Evolutionary conservation across 2,113 vertebrate genomes (phyloP), one percentile per base, ranked within the genome.

Genomic region (Ptyas mucosa): DNA sequence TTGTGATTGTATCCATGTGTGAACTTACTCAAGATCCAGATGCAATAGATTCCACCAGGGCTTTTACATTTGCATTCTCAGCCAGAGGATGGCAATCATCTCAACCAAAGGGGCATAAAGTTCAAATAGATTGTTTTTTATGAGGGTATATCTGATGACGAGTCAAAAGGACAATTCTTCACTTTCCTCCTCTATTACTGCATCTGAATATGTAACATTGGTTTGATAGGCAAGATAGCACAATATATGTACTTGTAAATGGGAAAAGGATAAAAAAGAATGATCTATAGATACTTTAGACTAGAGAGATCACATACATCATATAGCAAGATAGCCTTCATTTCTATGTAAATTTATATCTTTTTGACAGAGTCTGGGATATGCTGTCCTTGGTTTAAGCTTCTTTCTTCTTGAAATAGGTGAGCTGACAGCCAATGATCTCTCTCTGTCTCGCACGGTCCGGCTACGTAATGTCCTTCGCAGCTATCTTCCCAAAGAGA

Each of bases 361-460:
- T 34, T n/a, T 24, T 52, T 92, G 64, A 61, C 21, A 75, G 14
- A 57, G 1, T 57, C 39, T 24, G 11, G 58, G 43, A 1, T 89
- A 51, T 29, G 8, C 15, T 90, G 29, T 18, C n/a, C 7, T 24
- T 75, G 4, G 0, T 10, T 58, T 91, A 54, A 43, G 81, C 26
- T 92, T 14, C 54, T 92, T 51, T 20, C 85, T 58, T 92, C 23
- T 52, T 53, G 43, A 24, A 61, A 86, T 95, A 99, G 99, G 98
- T 55, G 97, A 97, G 91, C 96, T 99, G 21, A 98, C 98, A 92
- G 97, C 98, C 89, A 99, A 99, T 0, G 99, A 99, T 0, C 0
- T 96, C 21, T 99, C 99, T 0, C 1, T 96, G 86, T 99, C 99
- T 61, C 98, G 99, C 92, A 98, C 97, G 5, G 90, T 52, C 51